Base-by-base conservation (phyloP, 1,140 invertebrate genomes). In the Branchinecta lynchi region DNA sequence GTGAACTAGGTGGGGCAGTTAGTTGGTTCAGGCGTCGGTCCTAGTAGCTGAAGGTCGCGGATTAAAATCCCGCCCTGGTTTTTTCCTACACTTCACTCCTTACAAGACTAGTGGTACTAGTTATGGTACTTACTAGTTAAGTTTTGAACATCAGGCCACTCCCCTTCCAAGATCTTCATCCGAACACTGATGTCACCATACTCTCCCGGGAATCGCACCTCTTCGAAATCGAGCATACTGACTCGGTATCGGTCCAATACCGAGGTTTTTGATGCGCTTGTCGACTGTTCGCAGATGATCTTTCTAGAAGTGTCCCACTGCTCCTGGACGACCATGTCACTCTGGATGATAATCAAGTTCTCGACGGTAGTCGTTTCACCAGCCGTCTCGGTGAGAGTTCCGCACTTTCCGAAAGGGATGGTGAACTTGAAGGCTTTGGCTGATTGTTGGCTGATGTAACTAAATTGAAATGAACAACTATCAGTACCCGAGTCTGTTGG, bases 251-350 rank as follows among this genome's bases (percentile, higher is more conserved):
- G 12, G 12, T 60, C 51, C 51, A 60, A 6, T 20, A 60, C 51
- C 17, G 51, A 15, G 12, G 51, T 20, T 15, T 1, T 20, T 15
- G 51, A 60, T 60, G 51, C 12, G 51, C 12, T 60, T 3, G 51
- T 60, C 2, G 70, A 66, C 70, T 67, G 69, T 32, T 45, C 66
- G 66, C 72, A 72, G 67, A 10, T 71, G 17, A 72, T 71, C 60
- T 71, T 71, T 45, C 70, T 45, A 15, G 72, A 67, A 10, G 66
- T 32, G 20, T 72, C 72, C 72, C 72, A 72, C 51, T 71, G 68
- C 46, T 72, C 72, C 71, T 72, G 72, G 65, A 71, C 70, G 44
- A 69, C 21, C 0, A 17, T 68, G 43, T 71, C 70, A 20, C 68
- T 69, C 21, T 71, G 70, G 65, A 71, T 71, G 44, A 71, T 32